These are phyloP conservation scores for Xiphias gladius DNA, from an alignment of 2,113 vertebrate genomes.

Conservation along the genomic window DNA sequence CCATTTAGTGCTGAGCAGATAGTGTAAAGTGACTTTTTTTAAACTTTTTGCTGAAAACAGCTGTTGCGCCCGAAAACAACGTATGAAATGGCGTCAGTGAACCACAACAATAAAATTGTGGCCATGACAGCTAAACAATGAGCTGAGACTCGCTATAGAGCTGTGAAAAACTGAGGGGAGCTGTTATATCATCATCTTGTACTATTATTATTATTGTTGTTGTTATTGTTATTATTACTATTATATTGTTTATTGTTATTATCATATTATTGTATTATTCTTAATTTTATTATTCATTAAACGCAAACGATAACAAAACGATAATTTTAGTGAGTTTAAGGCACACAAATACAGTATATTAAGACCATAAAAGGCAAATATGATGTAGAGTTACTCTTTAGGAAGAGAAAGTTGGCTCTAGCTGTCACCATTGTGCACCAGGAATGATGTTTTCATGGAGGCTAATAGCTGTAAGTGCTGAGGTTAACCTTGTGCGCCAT, in stretches of 20 bases:
- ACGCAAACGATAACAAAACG: too few relatives aligned
- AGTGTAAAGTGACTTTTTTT: neutral
- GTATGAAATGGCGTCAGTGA: neutral
- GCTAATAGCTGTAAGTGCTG: conserved; percentile 32
- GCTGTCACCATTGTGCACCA: conserved; percentile 12
- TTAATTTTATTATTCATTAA: too few relatives aligned
- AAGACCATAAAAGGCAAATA: neutral
- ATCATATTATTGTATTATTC: too few relatives aligned
- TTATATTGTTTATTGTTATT: too few relatives aligned
- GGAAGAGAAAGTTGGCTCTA: neutral
- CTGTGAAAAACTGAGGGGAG: too few relatives aligned
- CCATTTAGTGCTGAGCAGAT: conserved; percentile 3
- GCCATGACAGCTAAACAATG: too few relatives aligned
- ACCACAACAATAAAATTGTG: neutral
- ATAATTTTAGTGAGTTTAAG: neutral
- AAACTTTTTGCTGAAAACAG: conserved; percentile 13
- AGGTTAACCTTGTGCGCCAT: conserved; percentile 26
- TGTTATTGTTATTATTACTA: too few relatives aligned
- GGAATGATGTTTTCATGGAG: conserved; percentile 22
- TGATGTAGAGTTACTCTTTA: neutral
- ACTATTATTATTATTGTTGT: too few relatives aligned
- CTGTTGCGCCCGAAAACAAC: neutral
- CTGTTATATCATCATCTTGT: too few relatives aligned
- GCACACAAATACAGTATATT: neutral
- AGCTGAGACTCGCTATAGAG: too few relatives aligned